A percentile compares a stretch with the other conserved stretches of the same genome.
Evolutionary conservation across 2,888 invertebrate genomes (phyloP).

Genomic region (Heliconius sara): DNA sequence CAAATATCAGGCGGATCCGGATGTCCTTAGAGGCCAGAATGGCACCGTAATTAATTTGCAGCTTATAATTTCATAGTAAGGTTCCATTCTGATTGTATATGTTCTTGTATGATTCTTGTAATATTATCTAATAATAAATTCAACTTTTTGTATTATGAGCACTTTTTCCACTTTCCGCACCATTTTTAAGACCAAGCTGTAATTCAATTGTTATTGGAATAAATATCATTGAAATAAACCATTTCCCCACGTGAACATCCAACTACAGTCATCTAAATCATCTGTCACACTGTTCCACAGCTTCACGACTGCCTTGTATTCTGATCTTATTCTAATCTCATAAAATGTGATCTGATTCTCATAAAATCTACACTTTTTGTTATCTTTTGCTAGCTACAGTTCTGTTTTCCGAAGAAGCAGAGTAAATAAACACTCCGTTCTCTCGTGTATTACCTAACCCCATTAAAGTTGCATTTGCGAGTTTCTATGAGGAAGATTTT

Average conservation of each 20-base stretch:
- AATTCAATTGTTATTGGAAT: too few relatives aligned
- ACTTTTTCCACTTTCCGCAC: too few relatives aligned
- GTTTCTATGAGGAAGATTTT: background rate
- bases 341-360: too few relatives aligned
- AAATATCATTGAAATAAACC: too few relatives aligned
- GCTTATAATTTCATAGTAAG: conserved; percentile 62
- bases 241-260: too few relatives aligned
- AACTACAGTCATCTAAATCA: too few relatives aligned
- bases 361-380: background rate
- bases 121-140: background rate
- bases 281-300: too few relatives aligned
- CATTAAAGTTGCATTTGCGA: background rate
- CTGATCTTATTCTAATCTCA: too few relatives aligned
- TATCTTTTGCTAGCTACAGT: background rate
- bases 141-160: too few relatives aligned
- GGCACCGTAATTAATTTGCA: conserved; percentile 62
- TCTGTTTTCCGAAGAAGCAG: background rate
- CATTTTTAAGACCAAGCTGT: too few relatives aligned
- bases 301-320: too few relatives aligned
- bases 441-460: background rate
- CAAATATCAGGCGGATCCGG: conserved; percentile 41
- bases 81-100: conserved; percentile 50
- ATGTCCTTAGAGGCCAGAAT: conserved; percentile 39
- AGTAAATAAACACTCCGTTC: background rate
- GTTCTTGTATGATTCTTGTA: background rate